Conservation (phyloP, 2,113 vertebrate genomes). For the Cygnus atratus region DNA sequence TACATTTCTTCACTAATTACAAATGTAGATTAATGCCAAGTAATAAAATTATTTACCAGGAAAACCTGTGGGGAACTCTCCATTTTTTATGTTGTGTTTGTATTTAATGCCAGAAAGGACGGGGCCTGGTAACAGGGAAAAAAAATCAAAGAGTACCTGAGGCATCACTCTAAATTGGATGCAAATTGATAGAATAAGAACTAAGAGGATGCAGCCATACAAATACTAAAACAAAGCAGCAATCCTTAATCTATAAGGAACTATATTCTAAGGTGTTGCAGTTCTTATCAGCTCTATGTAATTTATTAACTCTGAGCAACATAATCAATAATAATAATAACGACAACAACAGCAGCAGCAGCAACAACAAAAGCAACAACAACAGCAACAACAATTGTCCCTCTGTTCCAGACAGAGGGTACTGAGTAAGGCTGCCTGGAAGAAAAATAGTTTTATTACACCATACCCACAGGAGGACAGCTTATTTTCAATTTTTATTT, state of each 20-base stretch:
- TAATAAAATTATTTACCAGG: slow-evolving; percentile 36
- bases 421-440: slow-evolving; percentile 24
- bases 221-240: slow-evolving; percentile 32
- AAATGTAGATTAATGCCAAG: slow-evolving; percentile 45
- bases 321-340: not conserved
- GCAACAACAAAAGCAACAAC: no score
- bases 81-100: slow-evolving; percentile 29
- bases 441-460: slow-evolving; percentile 15
- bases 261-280: not conserved
- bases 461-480: not conserved
- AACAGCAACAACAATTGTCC: not conserved
- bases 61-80: slow-evolving; percentile 33
- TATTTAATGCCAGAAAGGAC: slow-evolving; percentile 16
- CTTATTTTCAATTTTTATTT: not conserved
- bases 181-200: slow-evolving; percentile 46
- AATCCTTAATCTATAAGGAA: slow-evolving; percentile 1
- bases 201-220: slow-evolving; percentile 22
- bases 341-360: not conserved
- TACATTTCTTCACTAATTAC: slow-evolving; percentile 5
- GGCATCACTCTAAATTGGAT: slow-evolving; percentile 43
- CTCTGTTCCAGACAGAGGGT: not conserved
- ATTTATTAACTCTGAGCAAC: not conserved
- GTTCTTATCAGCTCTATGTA: not conserved
- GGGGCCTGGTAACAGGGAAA: not conserved
- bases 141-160: slow-evolving; percentile 38